A percentile compares a stretch with the other conserved stretches of the same genome.
These are phyloP conservation scores for Virgularia gustaviana DNA, from an alignment of 92 coral and sea anemone genomes.

Conservation along the genomic window DNA sequence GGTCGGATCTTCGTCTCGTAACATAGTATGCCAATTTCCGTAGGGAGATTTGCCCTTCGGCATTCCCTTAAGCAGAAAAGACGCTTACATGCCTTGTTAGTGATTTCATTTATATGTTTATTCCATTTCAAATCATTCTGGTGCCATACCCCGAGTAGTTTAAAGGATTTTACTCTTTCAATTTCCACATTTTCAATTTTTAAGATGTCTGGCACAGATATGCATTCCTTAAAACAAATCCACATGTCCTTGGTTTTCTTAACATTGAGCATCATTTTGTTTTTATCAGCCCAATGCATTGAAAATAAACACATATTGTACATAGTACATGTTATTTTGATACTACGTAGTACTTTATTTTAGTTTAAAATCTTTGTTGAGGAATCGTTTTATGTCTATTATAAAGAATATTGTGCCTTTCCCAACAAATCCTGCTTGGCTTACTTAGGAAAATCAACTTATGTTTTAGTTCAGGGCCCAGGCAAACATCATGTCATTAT, in stretches of 20 bases:
- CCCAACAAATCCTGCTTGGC: too few relatives aligned
- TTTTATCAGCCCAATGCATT: too few relatives aligned
- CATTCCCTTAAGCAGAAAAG: constrained; percentile 1
- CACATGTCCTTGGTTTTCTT: too few relatives aligned
- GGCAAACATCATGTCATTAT: background rate
- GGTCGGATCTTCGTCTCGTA: background rate
- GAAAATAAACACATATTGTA: too few relatives aligned
- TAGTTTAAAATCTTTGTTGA: too few relatives aligned
- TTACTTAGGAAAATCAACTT: too few relatives aligned
- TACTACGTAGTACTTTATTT: too few relatives aligned
- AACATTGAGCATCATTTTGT: background rate
- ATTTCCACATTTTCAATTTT: too few relatives aligned
- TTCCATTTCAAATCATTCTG: background rate
- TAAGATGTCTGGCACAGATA: background rate
- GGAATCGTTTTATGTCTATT: too few relatives aligned
- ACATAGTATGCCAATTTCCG: background rate
- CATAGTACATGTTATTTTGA: too few relatives aligned
- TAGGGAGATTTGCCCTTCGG: background rate
- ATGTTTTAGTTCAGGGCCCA: background rate
- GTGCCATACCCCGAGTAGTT: background rate
- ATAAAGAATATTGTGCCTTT: too few relatives aligned
- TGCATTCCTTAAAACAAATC: background rate
- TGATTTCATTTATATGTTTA: too few relatives aligned
- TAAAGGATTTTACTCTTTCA: background rate
- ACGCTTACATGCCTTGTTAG: background rate